Conservation (phyloP, 2,113 vertebrate genomes). For the Chaetorhynchus papuensis region DNA sequence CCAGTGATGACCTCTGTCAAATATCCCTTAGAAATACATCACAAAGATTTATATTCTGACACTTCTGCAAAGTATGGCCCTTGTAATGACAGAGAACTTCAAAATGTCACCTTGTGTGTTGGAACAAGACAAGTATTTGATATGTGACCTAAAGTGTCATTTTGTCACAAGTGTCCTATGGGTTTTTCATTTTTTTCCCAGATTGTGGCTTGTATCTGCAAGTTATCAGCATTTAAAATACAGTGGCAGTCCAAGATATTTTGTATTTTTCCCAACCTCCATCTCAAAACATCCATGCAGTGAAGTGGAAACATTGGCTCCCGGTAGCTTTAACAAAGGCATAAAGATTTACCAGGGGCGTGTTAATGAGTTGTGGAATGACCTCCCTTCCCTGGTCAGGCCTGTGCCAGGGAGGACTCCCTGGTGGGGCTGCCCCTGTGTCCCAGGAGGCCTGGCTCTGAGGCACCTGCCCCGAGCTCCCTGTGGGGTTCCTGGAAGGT, state of each 20-base stretch:
- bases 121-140: background rate
- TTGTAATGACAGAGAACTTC: background rate
- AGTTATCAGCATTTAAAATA: background rate
- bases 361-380: slow-evolving; percentile 2
- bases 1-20: background rate
- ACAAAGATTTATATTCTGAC: background rate
- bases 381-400: background rate
- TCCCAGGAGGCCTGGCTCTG: accelerated
- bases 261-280: background rate
- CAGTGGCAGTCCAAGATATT: background rate
- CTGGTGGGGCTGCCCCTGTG: accelerated
- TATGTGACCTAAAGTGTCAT: background rate
- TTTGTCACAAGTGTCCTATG: background rate
- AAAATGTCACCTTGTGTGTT: background rate
- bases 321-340: background rate
- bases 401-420: background rate
- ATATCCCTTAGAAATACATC: background rate
- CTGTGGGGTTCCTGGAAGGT: accelerated
- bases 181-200: background rate
- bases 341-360: background rate
- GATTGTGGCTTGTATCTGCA: background rate
- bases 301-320: background rate
- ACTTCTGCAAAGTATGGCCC: background rate
- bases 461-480: accelerated
- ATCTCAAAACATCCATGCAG: background rate